Evolutionary conservation across 2,888 invertebrate genomes (phyloP).

Genomic region (Sinhomidia bicolor): DNA sequence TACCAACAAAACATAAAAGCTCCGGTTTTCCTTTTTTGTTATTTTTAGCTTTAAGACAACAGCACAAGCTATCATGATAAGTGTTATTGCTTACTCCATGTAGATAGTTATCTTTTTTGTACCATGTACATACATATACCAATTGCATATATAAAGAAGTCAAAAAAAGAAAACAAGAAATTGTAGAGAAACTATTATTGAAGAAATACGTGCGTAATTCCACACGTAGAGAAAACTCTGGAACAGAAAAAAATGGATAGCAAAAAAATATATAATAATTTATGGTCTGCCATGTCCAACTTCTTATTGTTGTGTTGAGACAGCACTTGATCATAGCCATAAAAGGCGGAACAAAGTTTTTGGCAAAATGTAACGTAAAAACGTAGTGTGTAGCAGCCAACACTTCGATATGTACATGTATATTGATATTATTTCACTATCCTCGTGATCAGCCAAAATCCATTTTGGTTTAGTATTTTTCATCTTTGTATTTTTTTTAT

Average conservation of each 20-base stretch:
- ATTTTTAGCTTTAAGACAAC: too few species aligned
- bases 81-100: too few species aligned
- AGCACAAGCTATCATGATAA: too few species aligned
- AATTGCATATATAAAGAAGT: background rate
- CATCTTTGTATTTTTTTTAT: too few species aligned
- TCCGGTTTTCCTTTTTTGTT: too few species aligned
- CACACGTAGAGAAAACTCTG: background rate
- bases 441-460: background rate
- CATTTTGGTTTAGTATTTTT: background rate
- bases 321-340: background rate
- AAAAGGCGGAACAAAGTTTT: background rate
- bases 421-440: background rate
- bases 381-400: background rate
- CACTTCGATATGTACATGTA: background rate
- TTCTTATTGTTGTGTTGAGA: slow-evolving; percentile 26
- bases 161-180: too few species aligned
- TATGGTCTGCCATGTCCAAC: slow-evolving; percentile 58
- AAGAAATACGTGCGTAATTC: background rate
- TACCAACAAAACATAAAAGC: too few species aligned
- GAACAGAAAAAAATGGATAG: background rate
- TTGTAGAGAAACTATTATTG: background rate
- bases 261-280: slow-evolving; percentile 49
- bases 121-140: too few species aligned
- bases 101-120: too few species aligned
- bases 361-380: background rate